Evolutionary conservation across 2,113 vertebrate genomes (phyloP), one percentile per base, ranked within the genome.

Genomic region (Solea senegalensis): DNA sequence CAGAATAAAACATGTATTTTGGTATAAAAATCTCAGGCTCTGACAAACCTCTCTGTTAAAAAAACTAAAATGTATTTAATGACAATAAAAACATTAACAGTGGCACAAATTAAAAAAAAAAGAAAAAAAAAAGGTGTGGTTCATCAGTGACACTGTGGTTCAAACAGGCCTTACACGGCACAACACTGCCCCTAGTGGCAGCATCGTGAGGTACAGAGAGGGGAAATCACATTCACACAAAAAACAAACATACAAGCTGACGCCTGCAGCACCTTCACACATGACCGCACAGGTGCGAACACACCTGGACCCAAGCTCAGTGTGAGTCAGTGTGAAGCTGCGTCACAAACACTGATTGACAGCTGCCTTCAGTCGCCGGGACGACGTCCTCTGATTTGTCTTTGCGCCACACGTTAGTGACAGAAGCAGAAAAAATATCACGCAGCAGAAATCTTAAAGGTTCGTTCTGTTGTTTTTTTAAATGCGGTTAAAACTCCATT

Each of bases 1-100:
- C 56, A 77, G 85, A 74, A 61, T 74, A 62, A 45, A 72, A 83
- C 82, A 69, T 72, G 64, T 61, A 75, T 88, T 88, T 87, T 88
- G 80, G 75, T 87, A 79, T 43, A 65, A 34, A 34, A 34, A 34
- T 34, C 0, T 34, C 34, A 34, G 34, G 34, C 34, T 34, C 34
- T 34, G 34, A 34, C 34, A 34, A 34, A 34, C 34, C 34, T 34
- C 34, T 34, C 34, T 34, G 34, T 34, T 34, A 34, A 34, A 34
- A 34, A 34, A 34, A 34, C 34, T 1, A 21, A 21, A 21, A 21
- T 21, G 21, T 21, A 34, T 34, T 34, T 34, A 34, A 34, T 34
- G 34, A 4, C 34, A 34, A 34, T 34, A 34, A 34, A 34, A 34
- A 34, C 1, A 34, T 34, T 34, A 34, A 34, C 34, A 34, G 34